Percentiles rank a stretch among this genome's conserved stretches.
Conservation (phyloP, 2,113 vertebrate species). For the Drymodes brunneopygia region DNA sequence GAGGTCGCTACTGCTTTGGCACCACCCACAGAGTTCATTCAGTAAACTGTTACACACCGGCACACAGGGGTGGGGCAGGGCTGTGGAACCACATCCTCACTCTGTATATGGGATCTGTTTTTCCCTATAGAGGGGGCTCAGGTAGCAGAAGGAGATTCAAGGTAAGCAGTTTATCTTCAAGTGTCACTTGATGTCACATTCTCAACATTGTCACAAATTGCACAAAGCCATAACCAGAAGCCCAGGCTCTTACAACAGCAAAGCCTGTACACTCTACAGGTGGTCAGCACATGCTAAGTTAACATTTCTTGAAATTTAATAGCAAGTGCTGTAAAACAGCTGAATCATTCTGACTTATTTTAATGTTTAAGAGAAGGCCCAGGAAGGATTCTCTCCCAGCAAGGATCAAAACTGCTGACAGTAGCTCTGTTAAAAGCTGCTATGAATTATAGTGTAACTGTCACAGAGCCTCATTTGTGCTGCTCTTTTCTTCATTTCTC, state of each 20-base stretch:
- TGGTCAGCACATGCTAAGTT: not conserved
- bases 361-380: not conserved
- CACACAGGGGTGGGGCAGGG: not conserved
- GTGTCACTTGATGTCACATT: not conserved
- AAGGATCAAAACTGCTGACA: not conserved
- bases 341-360: not conserved
- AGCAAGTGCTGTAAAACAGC: not conserved
- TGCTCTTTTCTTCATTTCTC: not conserved
- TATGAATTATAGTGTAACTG: not conserved
- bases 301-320: not conserved
- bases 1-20: not conserved
- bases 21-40: not conserved
- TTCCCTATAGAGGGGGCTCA: not conserved
- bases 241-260: not conserved
- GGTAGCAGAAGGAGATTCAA: not conserved
- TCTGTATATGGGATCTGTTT: rapidly evolving
- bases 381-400: not conserved
- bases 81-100: not conserved
- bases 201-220: not conserved
- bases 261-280: not conserved
- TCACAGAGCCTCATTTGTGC: not conserved
- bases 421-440: not conserved
- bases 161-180: not conserved
- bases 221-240: not conserved
- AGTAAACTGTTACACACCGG: rapidly evolving